Base-by-base conservation (phyloP, 2,113 vertebrate species). In the Pelobates fuscus region DNA sequence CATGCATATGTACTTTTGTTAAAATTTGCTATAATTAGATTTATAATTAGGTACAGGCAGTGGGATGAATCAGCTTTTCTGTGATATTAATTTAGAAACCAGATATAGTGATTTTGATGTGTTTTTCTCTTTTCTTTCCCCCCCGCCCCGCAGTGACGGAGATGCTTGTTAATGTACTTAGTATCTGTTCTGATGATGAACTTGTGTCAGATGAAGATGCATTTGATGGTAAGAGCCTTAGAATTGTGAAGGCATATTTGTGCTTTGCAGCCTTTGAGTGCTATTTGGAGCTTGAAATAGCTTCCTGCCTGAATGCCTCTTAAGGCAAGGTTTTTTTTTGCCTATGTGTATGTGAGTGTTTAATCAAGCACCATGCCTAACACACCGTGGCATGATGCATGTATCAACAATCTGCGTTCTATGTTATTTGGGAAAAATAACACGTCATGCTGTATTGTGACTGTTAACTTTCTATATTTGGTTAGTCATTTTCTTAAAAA, bases 171-270 rank as follows among this genome's bases (percentile, higher is more conserved):
- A 99, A 99, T 0, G 96, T 99, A 12, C 84, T 99, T 82, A 99
- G 95, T 81, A 99, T 99, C 90, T 99, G 97, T 86, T 99, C 97
- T 82, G 97, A 95, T 25, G 97, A 99, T 78, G 97, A 99, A 84
- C 78, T 99, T 44, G 95, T 94, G 25, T 96, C 97, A 8, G 97
- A 99, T 23, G 97, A 99, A 84, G 97, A 99, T 67, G 91, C 92
- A 78, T 97, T 92, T 85, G 96, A 98, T 80, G 96, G 97, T 99
- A 91, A 96, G 94, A 80, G 18, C 18, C 44, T 68, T 54, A 44
- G 69, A 76, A 83, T 78, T 54, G 54, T 79, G n/a, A 8, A 44
- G 7, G 8, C 6, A 10, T 27, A 12, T 67, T 59, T 67, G 25
- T 58, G 55, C 71, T 43, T 44, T 57, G 18, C 24, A 12, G 20